Evolutionary conservation across 2,888 invertebrate genomes (phyloP), one percentile per base, ranked within the genome.

Genomic region (Drosophila paranaensis): DNA sequence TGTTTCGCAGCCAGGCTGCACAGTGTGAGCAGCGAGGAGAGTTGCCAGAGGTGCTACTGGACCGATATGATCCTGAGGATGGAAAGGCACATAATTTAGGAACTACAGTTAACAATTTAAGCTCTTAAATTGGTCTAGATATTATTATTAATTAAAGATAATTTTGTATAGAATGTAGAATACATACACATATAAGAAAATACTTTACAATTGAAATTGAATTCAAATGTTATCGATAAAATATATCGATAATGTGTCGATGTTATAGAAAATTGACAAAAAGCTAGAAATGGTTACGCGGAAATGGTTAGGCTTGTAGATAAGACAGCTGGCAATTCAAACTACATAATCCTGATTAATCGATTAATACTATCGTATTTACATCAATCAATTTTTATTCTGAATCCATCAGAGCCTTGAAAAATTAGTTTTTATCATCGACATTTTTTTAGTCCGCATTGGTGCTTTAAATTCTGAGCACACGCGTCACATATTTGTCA

Each of bases 1-100:
- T 74, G 74, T 70, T 70, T 53, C 65, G 48, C 50, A 43, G 57
- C 54, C 39, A 16, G 39, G n/a, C 16, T 27, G 48, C 16, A 40
- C 14, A 45, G 37, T 25, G 42, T 33, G n/a, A 3, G 5, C n/a
- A 6, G 25, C 48, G 13, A 20, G 16, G 3, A 13, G 42, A 5
- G 16, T 6, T 1, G 11, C n/a, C 35, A n/a, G 48, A 35, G 33
- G 56, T 56, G 45, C 43, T 43, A 46, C 33, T n/a, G 9, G 20
- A 58, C 35, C 58, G 43, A 56, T 60, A 40, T 68, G 51, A 33
- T 6, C 40, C 42, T 46, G 45, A 33, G 30, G n/a, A 33, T 11
- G 45, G 4, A 25, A n/a, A 13, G 16, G 13, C 20, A 13, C 16
- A 35, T 20, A 1, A 13, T 13, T 35, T 35, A 8, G 48, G 6